Evolutionary conservation across 2,888 invertebrate genomes (phyloP).

Genomic region (Spodoptera littoralis): DNA sequence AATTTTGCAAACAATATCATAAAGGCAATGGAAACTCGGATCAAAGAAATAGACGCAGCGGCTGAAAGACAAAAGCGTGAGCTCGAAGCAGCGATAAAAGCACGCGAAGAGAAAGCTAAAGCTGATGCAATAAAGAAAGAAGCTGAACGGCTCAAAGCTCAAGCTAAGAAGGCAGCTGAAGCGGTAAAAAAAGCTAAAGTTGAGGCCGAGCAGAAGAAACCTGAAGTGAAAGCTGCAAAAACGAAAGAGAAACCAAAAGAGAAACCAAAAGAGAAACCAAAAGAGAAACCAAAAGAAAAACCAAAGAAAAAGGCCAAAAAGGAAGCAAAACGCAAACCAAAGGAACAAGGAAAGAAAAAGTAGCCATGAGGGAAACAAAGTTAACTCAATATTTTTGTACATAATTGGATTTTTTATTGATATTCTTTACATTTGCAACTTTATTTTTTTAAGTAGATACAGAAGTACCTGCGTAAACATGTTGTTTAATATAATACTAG

Average conservation of each 20-base stretch:
- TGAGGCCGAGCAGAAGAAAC: slow-evolving; percentile 37
- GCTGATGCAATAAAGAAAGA: slow-evolving; percentile 64
- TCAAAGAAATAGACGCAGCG: slow-evolving; percentile 69
- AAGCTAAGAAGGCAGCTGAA: slow-evolving; percentile 40
- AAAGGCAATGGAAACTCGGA: slow-evolving; percentile 54
- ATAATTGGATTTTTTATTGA: no score
- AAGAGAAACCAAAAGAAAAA: background rate
- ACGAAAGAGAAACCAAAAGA: slow-evolving; percentile 17
- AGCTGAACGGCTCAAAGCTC: slow-evolving; percentile 55
- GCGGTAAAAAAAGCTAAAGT: slow-evolving; percentile 53
- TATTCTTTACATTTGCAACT: no score
- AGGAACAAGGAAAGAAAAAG: background rate
- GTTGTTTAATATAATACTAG: no score
- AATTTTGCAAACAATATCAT: slow-evolving; percentile 62
- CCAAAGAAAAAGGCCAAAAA: background rate
- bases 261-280: slow-evolving; percentile 2
- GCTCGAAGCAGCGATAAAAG: slow-evolving; percentile 66
- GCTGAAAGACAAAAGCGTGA: slow-evolving; percentile 56
- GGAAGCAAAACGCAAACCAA: background rate
- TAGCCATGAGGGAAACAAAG: background rate
- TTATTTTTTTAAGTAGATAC: no score
- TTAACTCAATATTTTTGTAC: no score
- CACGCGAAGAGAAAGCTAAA: slow-evolving; percentile 64
- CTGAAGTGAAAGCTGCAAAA: slow-evolving; percentile 40
- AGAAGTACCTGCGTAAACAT: no score